Conservation (phyloP, 2,888 invertebrate species). For the Biston betularia region DNA sequence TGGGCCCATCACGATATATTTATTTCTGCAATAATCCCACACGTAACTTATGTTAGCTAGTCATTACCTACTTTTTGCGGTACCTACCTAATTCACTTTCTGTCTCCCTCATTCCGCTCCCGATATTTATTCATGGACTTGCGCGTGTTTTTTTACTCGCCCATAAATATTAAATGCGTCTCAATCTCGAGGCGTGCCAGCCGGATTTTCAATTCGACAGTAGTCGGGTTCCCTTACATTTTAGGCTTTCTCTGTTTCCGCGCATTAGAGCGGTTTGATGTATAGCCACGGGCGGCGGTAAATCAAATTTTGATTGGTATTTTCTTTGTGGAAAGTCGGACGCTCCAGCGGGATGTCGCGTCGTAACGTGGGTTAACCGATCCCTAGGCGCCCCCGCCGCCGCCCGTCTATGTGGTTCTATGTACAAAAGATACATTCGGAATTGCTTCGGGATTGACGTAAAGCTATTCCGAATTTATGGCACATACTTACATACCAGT, state of each 20-base stretch:
- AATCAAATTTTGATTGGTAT: constrained; percentile 86
- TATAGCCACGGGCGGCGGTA: constrained; percentile 84
- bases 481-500: background rate
- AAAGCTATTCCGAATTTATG: constrained; percentile 44
- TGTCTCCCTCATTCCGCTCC: constrained; percentile 47
- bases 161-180: constrained; percentile 81
- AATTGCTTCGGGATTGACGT: constrained; percentile 67
- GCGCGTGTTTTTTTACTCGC: constrained; percentile 71
- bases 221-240: constrained; percentile 78
- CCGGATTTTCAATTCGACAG: constrained; percentile 82
- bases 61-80: background rate
- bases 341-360: constrained; percentile 70
- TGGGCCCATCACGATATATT: background rate
- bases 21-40: background rate
- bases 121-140: constrained; percentile 74
- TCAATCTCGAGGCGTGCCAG: constrained; percentile 55
- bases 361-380: constrained; percentile 82
- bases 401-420: constrained; percentile 70
- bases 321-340: constrained; percentile 84
- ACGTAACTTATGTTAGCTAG: background rate
- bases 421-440: constrained; percentile 56
- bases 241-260: constrained; percentile 78
- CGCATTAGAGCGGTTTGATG: constrained; percentile 82
- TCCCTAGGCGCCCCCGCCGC: constrained; percentile 70
- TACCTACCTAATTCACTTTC: constrained; percentile 35